Evolutionary conservation across 2,888 invertebrate genomes (phyloP), one percentile per base, ranked within the genome.

Genomic region (Habroteleia sp.): DNA sequence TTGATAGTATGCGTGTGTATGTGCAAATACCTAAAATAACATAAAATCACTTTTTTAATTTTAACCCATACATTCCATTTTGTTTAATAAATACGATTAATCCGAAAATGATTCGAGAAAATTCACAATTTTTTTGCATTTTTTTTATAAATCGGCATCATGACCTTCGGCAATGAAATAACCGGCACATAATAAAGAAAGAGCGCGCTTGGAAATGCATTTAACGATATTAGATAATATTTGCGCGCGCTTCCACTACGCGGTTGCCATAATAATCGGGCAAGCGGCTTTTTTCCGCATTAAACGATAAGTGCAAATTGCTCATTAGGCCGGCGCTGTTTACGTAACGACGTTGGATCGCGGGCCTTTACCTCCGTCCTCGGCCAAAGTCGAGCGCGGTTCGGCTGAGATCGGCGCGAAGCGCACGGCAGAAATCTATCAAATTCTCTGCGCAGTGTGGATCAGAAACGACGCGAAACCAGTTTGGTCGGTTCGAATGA

Each of bases 401-500:
- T 79, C 75, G 76, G 48, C 48, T 63, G 56, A 65, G 79, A 82
- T 83, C 83, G 81, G 77, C 77, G 78, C 27, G 23, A 35, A 41
- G 13, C 29, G 77, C 79, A 77, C 79, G 33, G 82, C 80, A 83
- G 84, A 86, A 83, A 87, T 87, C 87, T 85, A 87, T 87, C 87
- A 87, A 87, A 87, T 86, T 85, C 83, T 82, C 81, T 76, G 77
- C 75, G 82, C 79, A 82, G 82, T n/a, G n/a, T 81, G 60, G 77
- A 87, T 85, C 83, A 83, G 85, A 81, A 84, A 83, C 81, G 83
- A 82, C 80, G 84, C 80, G 81, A 85, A 87, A 88, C 88, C 87
- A 87, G 88, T 88, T 87, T 87, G 86, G 86, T 85, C 80, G 84
- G 87, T 86, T 85, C 77, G 82, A 81, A 84, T 83, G 83, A 85